Conservation (phyloP, 2,888 invertebrate species). For the Atethmia centrago region DNA sequence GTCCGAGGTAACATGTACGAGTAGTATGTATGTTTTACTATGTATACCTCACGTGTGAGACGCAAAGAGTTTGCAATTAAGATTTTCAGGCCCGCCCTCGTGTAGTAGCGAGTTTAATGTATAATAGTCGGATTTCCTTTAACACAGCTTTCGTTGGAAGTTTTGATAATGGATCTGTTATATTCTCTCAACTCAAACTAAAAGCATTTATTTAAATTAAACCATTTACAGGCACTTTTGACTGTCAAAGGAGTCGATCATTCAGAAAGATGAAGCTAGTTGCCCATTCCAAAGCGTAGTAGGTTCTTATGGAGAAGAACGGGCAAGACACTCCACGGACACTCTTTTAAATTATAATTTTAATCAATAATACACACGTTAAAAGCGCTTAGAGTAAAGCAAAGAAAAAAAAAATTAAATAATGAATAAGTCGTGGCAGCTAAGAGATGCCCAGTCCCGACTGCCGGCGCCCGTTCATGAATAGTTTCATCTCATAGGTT, state of each 20-base stretch:
- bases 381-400: background rate
- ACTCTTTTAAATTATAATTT: background rate
- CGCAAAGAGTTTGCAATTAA: constrained; percentile 24
- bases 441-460: background rate
- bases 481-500: background rate
- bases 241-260: no score
- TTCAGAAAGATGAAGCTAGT: background rate
- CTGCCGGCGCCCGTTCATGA: background rate
- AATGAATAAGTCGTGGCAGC: background rate
- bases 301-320: background rate
- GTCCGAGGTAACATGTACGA: no score
- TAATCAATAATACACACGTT: background rate
- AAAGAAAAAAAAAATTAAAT: background rate
- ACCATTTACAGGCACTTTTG: background rate
- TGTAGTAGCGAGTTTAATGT: constrained; percentile 3
- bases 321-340: background rate
- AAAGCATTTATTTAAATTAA: background rate
- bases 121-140: background rate
- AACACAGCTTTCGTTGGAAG: background rate
- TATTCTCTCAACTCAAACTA: background rate
- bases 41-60: constrained; percentile 21
- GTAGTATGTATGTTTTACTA: no score
- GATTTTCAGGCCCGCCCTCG: background rate
- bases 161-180: background rate
- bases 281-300: background rate